Conservation (phyloP, 2,113 vertebrate species). For the Charina bottae region DNA sequence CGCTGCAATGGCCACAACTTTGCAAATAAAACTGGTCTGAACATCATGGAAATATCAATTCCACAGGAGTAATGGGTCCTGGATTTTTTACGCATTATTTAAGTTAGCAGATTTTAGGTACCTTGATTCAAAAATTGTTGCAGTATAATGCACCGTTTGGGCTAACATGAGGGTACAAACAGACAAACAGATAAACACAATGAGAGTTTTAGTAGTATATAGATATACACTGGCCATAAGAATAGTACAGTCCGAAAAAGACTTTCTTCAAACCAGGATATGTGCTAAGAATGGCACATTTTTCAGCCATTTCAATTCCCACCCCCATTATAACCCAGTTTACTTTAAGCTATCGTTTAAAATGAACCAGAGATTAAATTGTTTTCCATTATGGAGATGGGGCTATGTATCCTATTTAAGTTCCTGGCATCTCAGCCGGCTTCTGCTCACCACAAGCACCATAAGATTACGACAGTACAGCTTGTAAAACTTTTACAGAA, state of each 20-base stretch:
- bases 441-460: fast-evolving
- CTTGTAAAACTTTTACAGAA: conserved; percentile 12
- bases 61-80: too few species aligned
- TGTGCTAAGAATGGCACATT: fast-evolving
- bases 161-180: too few species aligned
- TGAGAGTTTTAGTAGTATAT: too few species aligned
- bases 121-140: too few species aligned
- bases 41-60: too few species aligned
- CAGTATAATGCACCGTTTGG: too few species aligned
- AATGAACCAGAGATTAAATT: neutral
- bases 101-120: too few species aligned
- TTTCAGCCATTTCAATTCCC: neutral
- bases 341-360: neutral
- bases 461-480: neutral
- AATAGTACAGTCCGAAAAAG: neutral
- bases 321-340: neutral
- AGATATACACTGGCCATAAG: neutral
- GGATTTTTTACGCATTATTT: too few species aligned
- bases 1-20: too few species aligned
- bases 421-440: neutral
- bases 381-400: neutral
- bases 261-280: neutral
- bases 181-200: too few species aligned
- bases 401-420: neutral
- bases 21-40: too few species aligned